A percentile compares a stretch with the other conserved stretches of the same genome.
phyloP scores from a whole-genome alignment of 2,113 vertebrate genomes.

The Pelvicachromis taeniatus region DNA sequence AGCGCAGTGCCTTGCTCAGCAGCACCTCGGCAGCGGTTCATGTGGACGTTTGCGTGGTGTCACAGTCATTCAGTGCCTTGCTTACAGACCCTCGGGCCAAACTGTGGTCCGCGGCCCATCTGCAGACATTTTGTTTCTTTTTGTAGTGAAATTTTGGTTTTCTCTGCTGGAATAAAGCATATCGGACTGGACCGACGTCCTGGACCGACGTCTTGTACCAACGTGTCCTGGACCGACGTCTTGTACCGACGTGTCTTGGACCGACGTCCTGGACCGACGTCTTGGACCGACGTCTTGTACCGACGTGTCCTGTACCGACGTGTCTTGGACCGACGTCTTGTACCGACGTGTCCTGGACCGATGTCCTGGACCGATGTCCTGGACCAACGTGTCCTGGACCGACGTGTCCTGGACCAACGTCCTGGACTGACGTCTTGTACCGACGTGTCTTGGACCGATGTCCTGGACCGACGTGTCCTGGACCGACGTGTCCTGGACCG shows the following conservation, averaged over 20 bases:
- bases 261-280: not conserved
- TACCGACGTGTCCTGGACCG: too few species aligned
- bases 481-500: not conserved
- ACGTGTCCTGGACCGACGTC: not conserved
- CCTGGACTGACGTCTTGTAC: too few species aligned
- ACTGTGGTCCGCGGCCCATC: not conserved
- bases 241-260: too few species aligned
- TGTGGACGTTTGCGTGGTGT: not conserved
- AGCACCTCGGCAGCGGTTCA: not conserved
- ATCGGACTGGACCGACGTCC: not conserved
- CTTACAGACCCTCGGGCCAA: not conserved
- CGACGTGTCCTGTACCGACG: too few species aligned
- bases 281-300: not conserved
- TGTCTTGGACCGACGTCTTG: not conserved
- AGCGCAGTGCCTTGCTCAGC: slow-evolving; percentile 42
- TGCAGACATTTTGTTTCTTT: not conserved
- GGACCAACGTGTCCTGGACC: too few species aligned
- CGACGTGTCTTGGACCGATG: too few species aligned
- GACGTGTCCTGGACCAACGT: not conserved
- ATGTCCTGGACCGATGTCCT: not conserved
- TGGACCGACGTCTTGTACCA: too few species aligned
- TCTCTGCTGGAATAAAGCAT: rapidly evolving
- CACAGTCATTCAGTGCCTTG: slow-evolving; percentile 28
- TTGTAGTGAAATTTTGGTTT: not conserved
- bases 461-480: not conserved